These are phyloP conservation scores for Melinaea menophilus DNA, from an alignment of 2,888 invertebrate genomes.

Conservation along the genomic window DNA sequence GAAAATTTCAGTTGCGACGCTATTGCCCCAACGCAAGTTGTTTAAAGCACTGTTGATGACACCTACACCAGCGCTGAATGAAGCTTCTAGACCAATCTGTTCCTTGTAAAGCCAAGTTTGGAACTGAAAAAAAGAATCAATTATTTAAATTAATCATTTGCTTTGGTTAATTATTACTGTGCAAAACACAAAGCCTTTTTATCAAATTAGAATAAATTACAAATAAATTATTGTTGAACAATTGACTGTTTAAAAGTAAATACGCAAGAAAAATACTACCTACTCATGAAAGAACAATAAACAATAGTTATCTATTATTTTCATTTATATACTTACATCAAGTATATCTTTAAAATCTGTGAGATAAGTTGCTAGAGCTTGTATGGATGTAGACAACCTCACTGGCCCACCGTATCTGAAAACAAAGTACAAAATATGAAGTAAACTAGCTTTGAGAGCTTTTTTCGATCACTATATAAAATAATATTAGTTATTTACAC, in stretches of 20 bases:
- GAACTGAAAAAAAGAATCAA: constrained; percentile 47
- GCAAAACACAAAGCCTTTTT: not conserved
- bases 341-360: constrained; percentile 51
- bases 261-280: too few species aligned
- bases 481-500: too few species aligned
- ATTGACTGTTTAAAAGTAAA: too few species aligned
- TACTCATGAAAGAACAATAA: not conserved
- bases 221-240: too few species aligned
- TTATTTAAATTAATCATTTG: not conserved
- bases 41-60: constrained; percentile 46
- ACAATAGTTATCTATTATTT: not conserved
- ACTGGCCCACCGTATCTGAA: constrained; percentile 60
- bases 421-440: constrained; percentile 11
- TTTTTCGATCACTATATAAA: too few species aligned
- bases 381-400: constrained; percentile 51
- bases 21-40: constrained; percentile 61
- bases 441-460: too few species aligned
- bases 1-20: constrained; percentile 45
- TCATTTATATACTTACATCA: constrained; percentile 50
- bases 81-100: constrained; percentile 45
- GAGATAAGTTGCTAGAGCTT: constrained; percentile 46
- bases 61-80: constrained; percentile 43
- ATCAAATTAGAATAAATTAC: not conserved
- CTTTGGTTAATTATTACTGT: not conserved
- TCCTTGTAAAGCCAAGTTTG: constrained; percentile 56